Evolutionary conservation across 2,113 vertebrate genomes (phyloP).

Genomic region (Coptodon rendalli): DNA sequence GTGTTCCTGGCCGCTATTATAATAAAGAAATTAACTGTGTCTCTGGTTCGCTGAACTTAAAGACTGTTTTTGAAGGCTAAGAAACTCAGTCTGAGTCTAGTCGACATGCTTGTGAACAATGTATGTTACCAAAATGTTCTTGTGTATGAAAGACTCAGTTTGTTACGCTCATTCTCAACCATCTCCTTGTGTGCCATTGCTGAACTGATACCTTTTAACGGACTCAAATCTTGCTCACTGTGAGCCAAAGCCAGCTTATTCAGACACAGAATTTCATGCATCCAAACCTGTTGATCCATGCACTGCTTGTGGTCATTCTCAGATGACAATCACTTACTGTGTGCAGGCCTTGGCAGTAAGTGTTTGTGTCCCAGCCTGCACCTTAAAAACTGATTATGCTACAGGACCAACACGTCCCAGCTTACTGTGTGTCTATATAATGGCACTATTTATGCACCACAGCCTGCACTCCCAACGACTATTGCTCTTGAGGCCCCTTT

Average conservation of each 20-base stretch:
- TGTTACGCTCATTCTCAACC: background rate
- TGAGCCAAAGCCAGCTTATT: background rate
- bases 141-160: background rate
- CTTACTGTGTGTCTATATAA: rapidly evolving
- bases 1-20: rapidly evolving
- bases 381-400: background rate
- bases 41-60: background rate
- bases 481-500: background rate
- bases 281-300: background rate
- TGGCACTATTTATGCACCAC: background rate
- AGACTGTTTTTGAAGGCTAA: background rate
- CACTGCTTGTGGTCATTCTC: background rate
- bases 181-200: background rate
- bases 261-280: background rate
- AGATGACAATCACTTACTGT: background rate
- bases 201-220: background rate
- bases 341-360: background rate
- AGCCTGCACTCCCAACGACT: background rate
- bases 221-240: rapidly evolving
- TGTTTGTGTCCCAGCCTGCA: background rate
- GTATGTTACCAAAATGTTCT: rapidly evolving
- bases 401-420: background rate
- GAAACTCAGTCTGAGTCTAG: background rate
- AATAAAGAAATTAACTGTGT: background rate
- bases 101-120: background rate